Base-by-base conservation (phyloP, 1,140 invertebrate species). In the Cydia fagiglandana region DNA sequence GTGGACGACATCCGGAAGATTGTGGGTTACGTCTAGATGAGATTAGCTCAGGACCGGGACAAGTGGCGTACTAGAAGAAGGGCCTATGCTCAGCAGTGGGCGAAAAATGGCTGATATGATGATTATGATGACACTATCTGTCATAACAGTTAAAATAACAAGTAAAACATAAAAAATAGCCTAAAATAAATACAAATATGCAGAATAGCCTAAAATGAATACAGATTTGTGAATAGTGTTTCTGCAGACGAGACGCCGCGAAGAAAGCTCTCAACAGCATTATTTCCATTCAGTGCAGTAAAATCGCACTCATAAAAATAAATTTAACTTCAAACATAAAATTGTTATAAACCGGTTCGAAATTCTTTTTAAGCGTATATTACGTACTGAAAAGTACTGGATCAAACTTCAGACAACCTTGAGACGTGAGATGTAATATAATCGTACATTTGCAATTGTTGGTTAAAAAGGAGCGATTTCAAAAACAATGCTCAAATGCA, bases 361-460 rank as follows among this genome's bases (percentile, higher is more conserved):
- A 66, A 38, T 66, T 66, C 64, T 30, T 66, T 28, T 64, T 24
- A 64, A 64, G 20, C n/a, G 61, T 20, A 64, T 64, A 64, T 24
- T 24, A 64, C 24, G 61, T 13, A 45, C 10, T 45, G 41, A 45
- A 45, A 45, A 64, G 7, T 20, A 10, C 24, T 64, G 61, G 1
- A 64, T 24, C 61, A 64, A 64, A 64, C 61, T 64, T 17, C 61
- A 64, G 24, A 64, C 61, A 64, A 64, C 24, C 61, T 64, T 64
- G 61, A 64, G 24, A 64, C 24, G n/a, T 13, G 61, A 15, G 24
- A 64, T 28, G 13, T 30, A 30, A 30, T 12, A 45, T 10, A 45
- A 45, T 45, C 41, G 41, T 45, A 45, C 10, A 45, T 5, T 45
- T 45, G 41, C 41, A 12, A 45, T 45, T 45, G 41, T 5, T 2